A percentile compares a stretch with the other conserved stretches of the same genome.
These are phyloP conservation scores for Calcarius lapponicus DNA, from an alignment of 2,797 vertebrate species.

Conservation along the genomic window DNA sequence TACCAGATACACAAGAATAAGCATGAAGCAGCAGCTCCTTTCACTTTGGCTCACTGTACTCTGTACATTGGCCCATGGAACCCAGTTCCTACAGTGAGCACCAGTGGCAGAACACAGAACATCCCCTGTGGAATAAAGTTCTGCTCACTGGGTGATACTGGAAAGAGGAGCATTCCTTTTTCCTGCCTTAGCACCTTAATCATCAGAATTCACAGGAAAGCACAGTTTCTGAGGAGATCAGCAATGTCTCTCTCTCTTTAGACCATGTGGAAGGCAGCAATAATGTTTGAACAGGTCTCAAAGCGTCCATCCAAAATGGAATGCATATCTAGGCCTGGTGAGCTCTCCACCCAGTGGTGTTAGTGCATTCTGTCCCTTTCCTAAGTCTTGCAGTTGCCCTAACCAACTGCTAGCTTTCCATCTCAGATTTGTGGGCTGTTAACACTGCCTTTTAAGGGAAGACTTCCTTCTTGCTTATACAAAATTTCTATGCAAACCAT, in stretches of 20 bases:
- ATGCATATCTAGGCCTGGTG: not conserved
- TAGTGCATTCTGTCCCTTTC: not conserved
- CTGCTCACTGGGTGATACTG: not conserved
- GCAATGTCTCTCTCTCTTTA: not conserved
- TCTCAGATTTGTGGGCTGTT: not conserved
- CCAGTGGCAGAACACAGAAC: not conserved
- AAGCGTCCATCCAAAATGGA: not conserved
- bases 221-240: not conserved
- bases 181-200: slow-evolving; percentile 39
- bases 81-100: not conserved
- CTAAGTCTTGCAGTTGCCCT: not conserved
- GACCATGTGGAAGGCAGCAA: not conserved
- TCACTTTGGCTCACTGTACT: not conserved
- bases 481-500: not conserved
- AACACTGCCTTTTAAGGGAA: not conserved
- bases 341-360: not conserved
- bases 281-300: not conserved
- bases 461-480: not conserved
- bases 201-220: not conserved
- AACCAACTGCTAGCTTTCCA: not conserved
- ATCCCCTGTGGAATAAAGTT: not conserved
- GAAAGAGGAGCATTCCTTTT: not conserved
- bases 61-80: not conserved
- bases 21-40: not conserved
- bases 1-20: not conserved